Percentiles rank a stretch among this genome's conserved stretches.
phyloP scores from a whole-genome alignment of 2,797 vertebrate species.

The Gymnocypris eckloni region DNA sequence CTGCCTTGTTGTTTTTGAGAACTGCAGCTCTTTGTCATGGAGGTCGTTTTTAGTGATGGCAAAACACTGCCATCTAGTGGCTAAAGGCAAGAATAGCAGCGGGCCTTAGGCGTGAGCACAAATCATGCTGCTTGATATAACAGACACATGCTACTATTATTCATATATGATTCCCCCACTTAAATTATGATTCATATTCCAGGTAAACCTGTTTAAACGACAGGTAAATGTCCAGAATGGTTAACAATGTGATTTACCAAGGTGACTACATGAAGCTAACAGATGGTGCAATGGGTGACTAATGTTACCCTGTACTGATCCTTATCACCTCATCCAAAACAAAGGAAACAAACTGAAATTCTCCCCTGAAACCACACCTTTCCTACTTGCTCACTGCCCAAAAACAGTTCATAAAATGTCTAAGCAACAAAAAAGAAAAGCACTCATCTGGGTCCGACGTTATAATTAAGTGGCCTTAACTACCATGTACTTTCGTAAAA shows the following conservation, averaged over 20 bases:
- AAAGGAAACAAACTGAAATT: background rate
- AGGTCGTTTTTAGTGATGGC: conserved; percentile 16
- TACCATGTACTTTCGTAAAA: background rate
- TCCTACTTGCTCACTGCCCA: background rate
- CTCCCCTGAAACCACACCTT: background rate
- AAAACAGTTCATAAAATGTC: background rate
- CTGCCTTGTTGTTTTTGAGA: background rate
- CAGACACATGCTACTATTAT: background rate
- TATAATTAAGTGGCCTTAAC: background rate
- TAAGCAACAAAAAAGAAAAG: background rate
- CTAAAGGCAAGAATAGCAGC: background rate
- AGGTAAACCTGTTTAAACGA: background rate
- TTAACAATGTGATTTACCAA: background rate
- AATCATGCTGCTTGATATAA: background rate
- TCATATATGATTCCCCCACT: background rate
- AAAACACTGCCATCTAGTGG: conserved; percentile 52
- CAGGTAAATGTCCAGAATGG: no score
- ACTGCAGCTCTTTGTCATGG: background rate
- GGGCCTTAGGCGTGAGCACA: background rate
- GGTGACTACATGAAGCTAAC: background rate
- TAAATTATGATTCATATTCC: background rate
- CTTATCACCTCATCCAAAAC: conserved; percentile 4
- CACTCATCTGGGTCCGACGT: background rate
- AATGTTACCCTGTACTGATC: conserved; percentile 11
- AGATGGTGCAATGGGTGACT: conserved; percentile 15